Conservation (phyloP, 2,113 vertebrate species). For the Ctenodactylus gundi region DNA sequence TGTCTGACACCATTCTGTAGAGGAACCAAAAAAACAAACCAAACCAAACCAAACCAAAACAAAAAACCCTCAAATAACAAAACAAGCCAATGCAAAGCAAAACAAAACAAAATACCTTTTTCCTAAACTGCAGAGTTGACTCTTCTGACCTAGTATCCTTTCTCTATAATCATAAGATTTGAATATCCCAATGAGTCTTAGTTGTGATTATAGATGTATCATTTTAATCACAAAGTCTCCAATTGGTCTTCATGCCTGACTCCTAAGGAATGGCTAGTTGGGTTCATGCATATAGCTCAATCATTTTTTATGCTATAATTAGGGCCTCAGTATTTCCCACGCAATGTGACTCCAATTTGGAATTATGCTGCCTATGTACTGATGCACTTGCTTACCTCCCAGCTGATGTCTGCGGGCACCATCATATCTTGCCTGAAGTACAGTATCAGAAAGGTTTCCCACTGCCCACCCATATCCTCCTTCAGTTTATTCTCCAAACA, state of each 20-base stretch:
- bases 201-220: neutral
- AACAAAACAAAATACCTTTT: neutral
- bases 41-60: too few relatives aligned
- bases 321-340: neutral
- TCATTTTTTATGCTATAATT: neutral
- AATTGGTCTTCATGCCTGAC: neutral
- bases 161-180: neutral
- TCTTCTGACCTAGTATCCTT: neutral
- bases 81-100: too few relatives aligned
- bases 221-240: neutral
- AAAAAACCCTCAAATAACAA: too few relatives aligned
- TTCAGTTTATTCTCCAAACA: neutral
- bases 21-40: neutral
- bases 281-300: neutral
- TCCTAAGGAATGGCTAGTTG: neutral
- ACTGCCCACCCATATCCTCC: neutral
- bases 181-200: neutral
- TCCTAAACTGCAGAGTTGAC: neutral
- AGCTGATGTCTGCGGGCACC: neutral
- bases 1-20: neutral
- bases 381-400: neutral
- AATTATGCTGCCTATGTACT: neutral
- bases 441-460: neutral
- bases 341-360: neutral
- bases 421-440: neutral